A percentile compares a stretch with the other conserved stretches of the same genome.
These are phyloP conservation scores for Nautilus pompilius DNA, from an alignment of 1,140 invertebrate genomes.

Conservation along the genomic window DNA sequence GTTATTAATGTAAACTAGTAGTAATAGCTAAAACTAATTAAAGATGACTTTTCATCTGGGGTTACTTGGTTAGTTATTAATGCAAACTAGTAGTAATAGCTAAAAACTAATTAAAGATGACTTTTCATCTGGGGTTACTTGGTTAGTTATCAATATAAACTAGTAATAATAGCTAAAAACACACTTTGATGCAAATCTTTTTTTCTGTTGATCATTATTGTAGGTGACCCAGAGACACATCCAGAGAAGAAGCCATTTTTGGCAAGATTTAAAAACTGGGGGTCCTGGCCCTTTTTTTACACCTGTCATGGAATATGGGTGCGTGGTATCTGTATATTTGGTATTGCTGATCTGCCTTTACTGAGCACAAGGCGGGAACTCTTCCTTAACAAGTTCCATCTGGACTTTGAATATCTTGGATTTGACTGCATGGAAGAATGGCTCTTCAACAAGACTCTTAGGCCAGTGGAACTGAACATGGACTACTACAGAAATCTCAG, in stretches of 20 bases:
- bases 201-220: too few relatives aligned
- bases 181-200: too few relatives aligned
- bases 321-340: constrained; percentile 28
- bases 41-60: too few relatives aligned
- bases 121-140: too few relatives aligned
- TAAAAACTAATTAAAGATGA: too few relatives aligned
- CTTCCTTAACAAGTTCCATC: constrained; percentile 32
- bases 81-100: too few relatives aligned
- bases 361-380: constrained; percentile 17
- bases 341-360: constrained; percentile 20
- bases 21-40: too few relatives aligned
- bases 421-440: constrained; percentile 34
- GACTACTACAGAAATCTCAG: constrained; percentile 12
- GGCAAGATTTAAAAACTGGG: constrained; percentile 19
- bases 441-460: constrained; percentile 13
- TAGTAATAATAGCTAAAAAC: too few relatives aligned
- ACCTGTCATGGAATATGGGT: constrained; percentile 21
- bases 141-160: too few relatives aligned
- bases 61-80: too few relatives aligned
- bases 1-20: too few relatives aligned
- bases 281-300: not conserved
- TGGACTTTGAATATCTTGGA: constrained; percentile 19
- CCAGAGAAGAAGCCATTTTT: constrained; percentile 16
- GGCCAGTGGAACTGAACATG: not conserved
- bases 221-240: constrained; percentile 3